Conservation (phyloP, 2,113 vertebrate genomes). For the Erpornis zantholeuca region DNA sequence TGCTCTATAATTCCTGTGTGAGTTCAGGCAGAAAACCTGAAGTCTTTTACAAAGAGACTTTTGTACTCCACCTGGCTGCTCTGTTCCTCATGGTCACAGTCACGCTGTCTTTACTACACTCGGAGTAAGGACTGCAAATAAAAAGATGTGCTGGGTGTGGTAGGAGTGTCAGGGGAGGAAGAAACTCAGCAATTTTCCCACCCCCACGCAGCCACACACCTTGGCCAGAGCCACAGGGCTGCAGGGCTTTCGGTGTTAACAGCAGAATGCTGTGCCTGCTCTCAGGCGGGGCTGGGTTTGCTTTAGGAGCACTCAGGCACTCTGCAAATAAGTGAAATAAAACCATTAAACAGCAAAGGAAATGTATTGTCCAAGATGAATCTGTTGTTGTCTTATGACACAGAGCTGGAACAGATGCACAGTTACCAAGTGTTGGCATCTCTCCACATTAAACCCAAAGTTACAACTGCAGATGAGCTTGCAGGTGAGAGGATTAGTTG, state of each 20-base stretch:
- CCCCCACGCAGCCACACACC: background rate
- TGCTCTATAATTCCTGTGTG: background rate
- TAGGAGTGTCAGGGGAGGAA: background rate
- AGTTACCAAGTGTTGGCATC: background rate
- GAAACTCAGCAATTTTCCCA: background rate
- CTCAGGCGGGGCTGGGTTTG: background rate
- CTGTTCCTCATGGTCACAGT: background rate
- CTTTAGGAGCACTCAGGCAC: background rate
- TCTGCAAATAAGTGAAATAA: background rate
- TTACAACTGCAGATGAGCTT: background rate
- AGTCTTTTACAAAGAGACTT: background rate
- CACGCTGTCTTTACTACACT: background rate
- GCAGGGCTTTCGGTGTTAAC: background rate
- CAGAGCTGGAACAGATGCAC: background rate
- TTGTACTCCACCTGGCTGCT: background rate
- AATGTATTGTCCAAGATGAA: fast-evolving
- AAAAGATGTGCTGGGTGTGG: slow-evolving; percentile 3
- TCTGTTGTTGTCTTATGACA: background rate
- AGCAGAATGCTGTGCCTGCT: background rate
- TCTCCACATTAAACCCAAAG: background rate
- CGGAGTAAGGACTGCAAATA: background rate
- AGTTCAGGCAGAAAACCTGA: background rate
- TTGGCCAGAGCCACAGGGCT: background rate
- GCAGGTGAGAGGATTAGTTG: background rate
- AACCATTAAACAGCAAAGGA: background rate